Base-by-base conservation (phyloP, 1,140 invertebrate species). In the Bombus waltoni region DNA sequence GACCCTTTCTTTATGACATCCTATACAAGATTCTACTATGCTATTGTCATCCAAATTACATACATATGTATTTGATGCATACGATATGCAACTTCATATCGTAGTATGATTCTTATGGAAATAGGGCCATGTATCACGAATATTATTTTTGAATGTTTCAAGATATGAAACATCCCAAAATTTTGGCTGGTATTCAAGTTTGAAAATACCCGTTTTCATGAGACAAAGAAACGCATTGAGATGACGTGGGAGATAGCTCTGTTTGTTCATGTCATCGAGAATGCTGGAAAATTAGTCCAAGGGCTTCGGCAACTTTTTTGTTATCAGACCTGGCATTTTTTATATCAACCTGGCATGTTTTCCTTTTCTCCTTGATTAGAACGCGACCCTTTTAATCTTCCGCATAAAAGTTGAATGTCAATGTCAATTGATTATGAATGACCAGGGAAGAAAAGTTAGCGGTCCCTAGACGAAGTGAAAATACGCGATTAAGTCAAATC, bases 151-250 rank as follows among this genome's bases (percentile, higher is more conserved):
- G n/a, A 42, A 53, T 72, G 13, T 28, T 72, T 72, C 42, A 44
- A 74, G 1, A 47, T 15, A 18, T 15, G 59, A 40, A 25, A 68
- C 22, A 38, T 40, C 2, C 3, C 32, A 42, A 11, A 5, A 28
- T 38, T 75, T 75, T 75, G 81, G 81, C 59, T 47, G 3, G 22
- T 40, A 53, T n/a, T 83, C 71, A 83, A 82, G 25, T 8, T 18
- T 9, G 10, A 53, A 66, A 83, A 83, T 83, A 83, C 13, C 5
- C 10, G 3, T 13, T 71, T 59, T 32, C 28, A 40, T 6, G 15
- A 8, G 35, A 59, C 13, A 44, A 68, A 44, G 18, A 77, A 79
- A 79, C 28, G n/a, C 57, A 42, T 9, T 13, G 9, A 15, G 5
- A 1, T 38, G n/a, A 44, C 57, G 8, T 9, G n/a, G 5, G 38